Conservation (phyloP, 2,888 invertebrate species). For the Schizotus pectinicornis region DNA sequence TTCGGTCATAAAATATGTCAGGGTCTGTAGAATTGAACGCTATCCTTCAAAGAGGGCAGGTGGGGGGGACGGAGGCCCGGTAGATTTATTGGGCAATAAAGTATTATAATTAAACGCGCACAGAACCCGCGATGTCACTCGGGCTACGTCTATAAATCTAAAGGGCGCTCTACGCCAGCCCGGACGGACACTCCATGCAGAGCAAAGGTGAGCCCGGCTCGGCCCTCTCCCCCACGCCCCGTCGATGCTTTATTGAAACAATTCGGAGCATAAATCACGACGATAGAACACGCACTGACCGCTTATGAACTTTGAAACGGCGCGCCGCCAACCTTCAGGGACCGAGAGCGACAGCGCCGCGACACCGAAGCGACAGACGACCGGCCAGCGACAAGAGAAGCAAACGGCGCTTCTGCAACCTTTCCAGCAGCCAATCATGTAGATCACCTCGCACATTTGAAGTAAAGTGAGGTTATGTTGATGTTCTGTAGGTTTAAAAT, state of each 20-base stretch:
- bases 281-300: constrained; percentile 41
- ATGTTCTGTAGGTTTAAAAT: too few species aligned
- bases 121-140: constrained; percentile 62
- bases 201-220: constrained; percentile 59
- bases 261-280: constrained; percentile 42
- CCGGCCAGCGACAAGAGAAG: constrained; percentile 23
- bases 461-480: too few species aligned
- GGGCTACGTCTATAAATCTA: constrained; percentile 60
- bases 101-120: constrained; percentile 79
- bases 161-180: constrained; percentile 57
- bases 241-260: constrained; percentile 42
- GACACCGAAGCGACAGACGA: neutral
- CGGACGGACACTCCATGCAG: constrained; percentile 64
- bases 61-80: constrained; percentile 59
- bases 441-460: too few species aligned
- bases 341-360: neutral
- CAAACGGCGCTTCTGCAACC: neutral
- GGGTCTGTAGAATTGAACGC: constrained; percentile 72
- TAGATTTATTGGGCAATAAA: constrained; percentile 81
- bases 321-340: neutral
- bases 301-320: constrained; percentile 36
- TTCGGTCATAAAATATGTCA: constrained; percentile 73
- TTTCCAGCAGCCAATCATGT: too few species aligned
- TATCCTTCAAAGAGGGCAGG: constrained; percentile 63
- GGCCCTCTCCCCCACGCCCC: constrained; percentile 24